Percentiles rank a stretch among this genome's conserved stretches.
Evolutionary conservation across 2,113 vertebrate genomes (phyloP).

Genomic region (Colinus virginianus): DNA sequence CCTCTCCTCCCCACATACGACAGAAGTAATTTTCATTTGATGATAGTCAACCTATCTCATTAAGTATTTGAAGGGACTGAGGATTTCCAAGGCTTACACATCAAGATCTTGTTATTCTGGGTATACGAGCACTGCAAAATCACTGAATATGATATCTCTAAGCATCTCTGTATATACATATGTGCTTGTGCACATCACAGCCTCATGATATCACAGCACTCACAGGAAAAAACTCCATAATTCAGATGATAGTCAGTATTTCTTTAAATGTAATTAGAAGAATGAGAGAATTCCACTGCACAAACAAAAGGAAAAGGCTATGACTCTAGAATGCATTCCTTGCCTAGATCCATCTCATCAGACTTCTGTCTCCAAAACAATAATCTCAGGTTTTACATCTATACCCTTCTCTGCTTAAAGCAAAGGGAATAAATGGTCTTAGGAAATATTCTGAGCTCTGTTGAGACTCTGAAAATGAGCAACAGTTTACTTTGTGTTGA

Average conservation of each 20-base stretch:
- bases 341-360: background rate
- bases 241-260: background rate
- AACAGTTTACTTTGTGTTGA: background rate
- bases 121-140: background rate
- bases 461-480: background rate
- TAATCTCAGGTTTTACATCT: background rate
- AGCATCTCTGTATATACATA: background rate
- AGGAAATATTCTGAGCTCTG: background rate
- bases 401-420: background rate
- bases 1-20: background rate
- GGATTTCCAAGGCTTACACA: background rate
- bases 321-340: accelerated
- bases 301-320: background rate
- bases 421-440: background rate
- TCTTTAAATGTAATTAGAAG: background rate
- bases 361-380: background rate
- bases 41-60: background rate
- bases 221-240: background rate
- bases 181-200: background rate
- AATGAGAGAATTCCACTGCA: background rate
- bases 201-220: background rate
- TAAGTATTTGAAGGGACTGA: background rate
- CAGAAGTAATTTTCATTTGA: background rate
- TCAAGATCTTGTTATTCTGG: background rate
- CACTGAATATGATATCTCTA: accelerated